These are phyloP conservation scores for Hemitrygon akajei DNA, from an alignment of 2,797 vertebrate species.

Conservation along the genomic window DNA sequence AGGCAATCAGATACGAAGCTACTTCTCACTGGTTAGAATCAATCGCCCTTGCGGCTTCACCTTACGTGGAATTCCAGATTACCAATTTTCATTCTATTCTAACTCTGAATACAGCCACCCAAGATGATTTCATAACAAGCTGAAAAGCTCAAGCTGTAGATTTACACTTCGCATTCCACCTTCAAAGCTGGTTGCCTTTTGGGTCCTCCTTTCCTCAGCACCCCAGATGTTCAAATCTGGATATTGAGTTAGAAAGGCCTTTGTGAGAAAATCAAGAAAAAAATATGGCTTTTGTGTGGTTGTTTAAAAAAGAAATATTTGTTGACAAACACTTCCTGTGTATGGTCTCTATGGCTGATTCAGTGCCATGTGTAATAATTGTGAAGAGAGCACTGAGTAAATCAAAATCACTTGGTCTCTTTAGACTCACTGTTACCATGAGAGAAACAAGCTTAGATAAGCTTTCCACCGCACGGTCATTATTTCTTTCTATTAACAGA, in stretches of 20 bases:
- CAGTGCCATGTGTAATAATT: neutral
- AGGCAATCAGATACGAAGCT: neutral
- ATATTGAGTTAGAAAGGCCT: neutral
- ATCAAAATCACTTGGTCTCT: neutral
- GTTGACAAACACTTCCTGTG: neutral
- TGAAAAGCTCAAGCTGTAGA: neutral
- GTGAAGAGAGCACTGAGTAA: neutral
- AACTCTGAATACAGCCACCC: neutral
- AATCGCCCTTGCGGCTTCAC: neutral
- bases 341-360: neutral
- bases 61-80: neutral
- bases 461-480: neutral
- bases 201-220: neutral
- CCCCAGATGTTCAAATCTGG: neutral
- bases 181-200: too few relatives aligned
- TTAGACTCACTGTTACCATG: neutral
- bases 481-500: neutral
- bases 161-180: neutral
- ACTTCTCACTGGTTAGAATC: neutral
- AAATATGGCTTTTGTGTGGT: neutral
- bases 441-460: neutral
- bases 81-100: neutral
- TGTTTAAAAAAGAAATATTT: neutral
- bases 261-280: neutral
- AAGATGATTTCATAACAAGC: neutral